Base-by-base conservation (phyloP, 2,888 invertebrate genomes). In the Theodoxus fluviatilis region DNA sequence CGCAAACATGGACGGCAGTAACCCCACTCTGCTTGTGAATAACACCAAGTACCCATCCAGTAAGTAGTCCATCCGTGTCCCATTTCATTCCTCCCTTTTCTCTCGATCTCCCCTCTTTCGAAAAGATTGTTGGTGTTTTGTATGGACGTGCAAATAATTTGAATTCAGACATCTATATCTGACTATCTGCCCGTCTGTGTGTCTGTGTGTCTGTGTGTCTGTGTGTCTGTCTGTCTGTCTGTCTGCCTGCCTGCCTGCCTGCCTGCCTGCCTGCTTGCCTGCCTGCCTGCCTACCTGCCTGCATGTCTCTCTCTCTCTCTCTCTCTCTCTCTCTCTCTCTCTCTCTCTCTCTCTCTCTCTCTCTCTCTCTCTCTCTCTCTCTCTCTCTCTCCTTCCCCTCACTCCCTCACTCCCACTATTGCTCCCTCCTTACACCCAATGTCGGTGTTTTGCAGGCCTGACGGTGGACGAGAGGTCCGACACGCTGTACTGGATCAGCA, bases 401-500 rank as follows among this genome's bases (percentile, higher is more conserved):
- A 68, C n/a, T 6, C 55, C 22, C 55, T 6, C 7, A 18, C 55
- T 25, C 22, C 15, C 15, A 55, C 0, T n/a, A 25, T 55, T n/a
- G 18, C 0, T n/a, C n/a, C n/a, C n/a, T n/a, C n/a, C n/a, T n/a
- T n/a, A n/a, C n/a, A n/a, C n/a, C n/a, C n/a, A n/a, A n/a, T n/a
- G n/a, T n/a, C n/a, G 25, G 1, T 49, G 9, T 64, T 68, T 75
- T 76, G 31, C 89, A 90, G 92, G 92, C 83, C 83, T 93, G 79
- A 88, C 90, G 18, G 86, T 92, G 81, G 93, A 93, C 85, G 86
- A 89, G 71, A 88, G 88, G 33, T 85, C 87, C 0, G 87, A 90
- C 73, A 89, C 91, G 1, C 86, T 95, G 70, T 95, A 94, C 88
- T 95, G 93, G 92, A 90, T 92, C 2, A 91, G 91, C 80, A 84